Conservation (phyloP, 2,888 invertebrate species). For the Clanis bilineata region DNA sequence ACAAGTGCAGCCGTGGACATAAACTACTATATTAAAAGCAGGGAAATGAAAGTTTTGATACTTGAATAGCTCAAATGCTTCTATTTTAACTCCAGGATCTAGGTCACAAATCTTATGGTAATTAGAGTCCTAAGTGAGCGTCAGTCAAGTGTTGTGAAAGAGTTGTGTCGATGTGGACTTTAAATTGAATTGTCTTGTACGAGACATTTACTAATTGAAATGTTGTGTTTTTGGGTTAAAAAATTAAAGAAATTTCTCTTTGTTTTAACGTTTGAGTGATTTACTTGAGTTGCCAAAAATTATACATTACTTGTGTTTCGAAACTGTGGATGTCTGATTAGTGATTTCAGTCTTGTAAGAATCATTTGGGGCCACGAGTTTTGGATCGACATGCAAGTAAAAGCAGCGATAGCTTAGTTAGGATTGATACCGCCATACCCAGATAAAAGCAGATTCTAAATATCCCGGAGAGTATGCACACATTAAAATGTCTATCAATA, state of each 20-base stretch:
- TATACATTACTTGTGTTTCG: not conserved
- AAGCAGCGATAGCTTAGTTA: too few species aligned
- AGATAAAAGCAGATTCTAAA: too few species aligned
- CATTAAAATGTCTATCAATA: too few species aligned
- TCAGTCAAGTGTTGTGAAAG: not conserved
- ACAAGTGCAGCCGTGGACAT: too few species aligned
- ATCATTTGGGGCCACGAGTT: too few species aligned
- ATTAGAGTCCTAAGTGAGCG: not conserved
- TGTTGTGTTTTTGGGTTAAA: conserved; percentile 24
- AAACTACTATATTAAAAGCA: too few species aligned
- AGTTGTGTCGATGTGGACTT: conserved; percentile 17
- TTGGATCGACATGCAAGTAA: too few species aligned
- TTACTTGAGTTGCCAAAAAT: conserved; percentile 1
- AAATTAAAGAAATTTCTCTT: conserved; percentile 8
- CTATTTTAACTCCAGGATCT: not conserved
- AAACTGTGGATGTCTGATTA: not conserved
- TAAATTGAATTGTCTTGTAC: conserved; percentile 40
- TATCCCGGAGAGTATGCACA: too few species aligned
- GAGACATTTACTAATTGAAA: conserved; percentile 18
- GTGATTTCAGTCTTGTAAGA: not conserved
- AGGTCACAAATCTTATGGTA: not conserved
- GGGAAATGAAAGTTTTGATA: not conserved
- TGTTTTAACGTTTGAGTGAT: not conserved
- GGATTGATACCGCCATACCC: too few species aligned
- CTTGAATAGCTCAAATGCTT: not conserved